Conservation (phyloP, 1,140 invertebrate species). For the Drosophila simulans region DNA sequence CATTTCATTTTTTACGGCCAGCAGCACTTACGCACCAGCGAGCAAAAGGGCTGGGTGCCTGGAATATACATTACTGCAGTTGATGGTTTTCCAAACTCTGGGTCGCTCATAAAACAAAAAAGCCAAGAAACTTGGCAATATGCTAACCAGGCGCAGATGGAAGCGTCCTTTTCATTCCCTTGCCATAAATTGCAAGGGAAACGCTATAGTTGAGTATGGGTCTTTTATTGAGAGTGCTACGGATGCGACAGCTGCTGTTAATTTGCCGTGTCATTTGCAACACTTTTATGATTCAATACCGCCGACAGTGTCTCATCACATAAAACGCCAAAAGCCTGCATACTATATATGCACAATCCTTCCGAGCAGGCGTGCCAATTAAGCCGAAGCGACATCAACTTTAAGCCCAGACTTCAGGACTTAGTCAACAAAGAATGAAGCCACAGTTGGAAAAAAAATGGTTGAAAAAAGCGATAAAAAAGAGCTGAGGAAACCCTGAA, state of each 20-base stretch:
- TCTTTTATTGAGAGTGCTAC: conserved; percentile 26
- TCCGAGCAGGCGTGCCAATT: conserved; percentile 53
- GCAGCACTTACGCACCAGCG: conserved; percentile 60
- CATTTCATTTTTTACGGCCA: conserved; percentile 67
- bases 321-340: conserved; percentile 49
- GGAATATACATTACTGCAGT: conserved; percentile 53
- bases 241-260: conserved; percentile 40
- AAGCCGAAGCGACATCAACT: conserved; percentile 47
- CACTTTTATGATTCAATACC: conserved; percentile 77
- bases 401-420: conserved; percentile 37
- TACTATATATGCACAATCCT: conserved; percentile 35
- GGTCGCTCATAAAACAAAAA: conserved; percentile 74
- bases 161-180: conserved; percentile 3
- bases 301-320: conserved; percentile 35
- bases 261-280: conserved; percentile 75
- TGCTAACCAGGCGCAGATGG: conserved; percentile 53
- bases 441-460: conserved; percentile 42
- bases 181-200: conserved; percentile 31
- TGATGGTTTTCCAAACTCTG: conserved; percentile 69
- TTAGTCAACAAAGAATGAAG: conserved; percentile 45
- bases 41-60: conserved; percentile 28
- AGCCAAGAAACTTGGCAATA: conserved; percentile 60
- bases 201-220: conserved; percentile 36
- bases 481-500: not conserved
- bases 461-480: not conserved